Base-by-base conservation (phyloP, 2,113 vertebrate genomes). In the Micromys minutus region DNA sequence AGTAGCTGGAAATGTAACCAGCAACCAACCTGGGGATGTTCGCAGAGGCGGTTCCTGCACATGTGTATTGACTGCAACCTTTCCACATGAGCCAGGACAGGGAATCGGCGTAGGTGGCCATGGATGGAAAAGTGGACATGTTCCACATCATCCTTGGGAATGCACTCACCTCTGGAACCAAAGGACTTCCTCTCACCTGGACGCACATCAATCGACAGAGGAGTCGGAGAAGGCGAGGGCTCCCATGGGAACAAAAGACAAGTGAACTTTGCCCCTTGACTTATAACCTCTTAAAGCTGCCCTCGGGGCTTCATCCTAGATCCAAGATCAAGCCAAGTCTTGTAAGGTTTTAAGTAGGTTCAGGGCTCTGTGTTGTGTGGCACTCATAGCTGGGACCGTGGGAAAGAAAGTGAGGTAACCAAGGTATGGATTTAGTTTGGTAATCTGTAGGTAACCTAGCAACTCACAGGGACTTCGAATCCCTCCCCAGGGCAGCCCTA, bases 1-100 rank as follows among this genome's bases (percentile, higher is more conserved):
- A 2, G 11, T 1, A 8, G 10, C 47, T 77, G 7, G 3, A 63
- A 39, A 24, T 2, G 19, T 1, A 29, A 26, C 15, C n/a, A 1
- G 45, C 13, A 67, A 17, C 67, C 13, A 29, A 52, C 26, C 65
- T 17, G 8, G 36, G 86, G 26, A 19, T 57, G 34, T n/a, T 31
- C 12, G 1, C 2, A n/a, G 77, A 36, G 50, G 31, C 3, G 50
- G 52, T 52, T 80, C 22, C 77, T n/a, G 52, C 36, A 6, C 3
- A 15, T 4, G 47, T n/a, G 59, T 31, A 24, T 57, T 13, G 11
- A 42, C 36, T 5, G 29, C 29, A 75, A 55, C 3, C 7, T 42
- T n/a, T 29, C 21, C 57, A 47, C 42, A 7, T 1, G 79, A 81
- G 8, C 52, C 12, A 57, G 45, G 55, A 10, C 50, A 39, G 21